Base-by-base conservation (phyloP, 2,113 vertebrate genomes). In the Planiliza haematocheilus region DNA sequence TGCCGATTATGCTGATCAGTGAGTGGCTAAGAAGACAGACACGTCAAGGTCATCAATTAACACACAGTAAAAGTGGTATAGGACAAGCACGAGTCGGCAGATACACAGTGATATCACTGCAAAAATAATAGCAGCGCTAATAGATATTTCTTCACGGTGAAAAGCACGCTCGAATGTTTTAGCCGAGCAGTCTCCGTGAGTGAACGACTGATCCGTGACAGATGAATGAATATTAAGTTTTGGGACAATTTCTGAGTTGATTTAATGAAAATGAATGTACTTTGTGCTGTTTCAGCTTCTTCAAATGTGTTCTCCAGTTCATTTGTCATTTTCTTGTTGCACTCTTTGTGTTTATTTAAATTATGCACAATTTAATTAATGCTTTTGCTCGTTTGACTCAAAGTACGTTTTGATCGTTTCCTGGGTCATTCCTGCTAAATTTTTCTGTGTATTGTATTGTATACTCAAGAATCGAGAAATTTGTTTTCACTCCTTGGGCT, bases 1-100 rank as follows among this genome's bases (percentile, higher is more conserved):
- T 30, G 85, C 80, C 74, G 74, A 91, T 91, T 90, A 86, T 34
- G 42, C 81, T 88, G 87, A 92, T 91, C 89, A 92, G 81, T 88
- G 86, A 86, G 83, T 77, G 80, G 86, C 76, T 80, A 70, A 81
- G 79, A 70, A 80, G 88, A 89, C 81, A 81, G 79, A 85, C 81
- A 87, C 17, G 13, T 65, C 83, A 85, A 87, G 89, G 87, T 87
- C 88, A 89, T 89, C 81, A 89, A 87, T 88, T 88, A 86, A 50
- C 74, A 74, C 21, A 18, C 14, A 65, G 70, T 51, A 12, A 34
- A 34, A 56, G 46, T 0, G 14, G 16, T 43, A 43, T 18, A 5
- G 53, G 21, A 20, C 58, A 38, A 59, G 49, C 45, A 24, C 63
- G 45, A 58, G 45, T 39, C 24, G 37, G 34, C 41, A 56, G 24